Evolutionary conservation across 2,888 invertebrate species (phyloP).

Genomic region (Drosophila aldrichi): DNA sequence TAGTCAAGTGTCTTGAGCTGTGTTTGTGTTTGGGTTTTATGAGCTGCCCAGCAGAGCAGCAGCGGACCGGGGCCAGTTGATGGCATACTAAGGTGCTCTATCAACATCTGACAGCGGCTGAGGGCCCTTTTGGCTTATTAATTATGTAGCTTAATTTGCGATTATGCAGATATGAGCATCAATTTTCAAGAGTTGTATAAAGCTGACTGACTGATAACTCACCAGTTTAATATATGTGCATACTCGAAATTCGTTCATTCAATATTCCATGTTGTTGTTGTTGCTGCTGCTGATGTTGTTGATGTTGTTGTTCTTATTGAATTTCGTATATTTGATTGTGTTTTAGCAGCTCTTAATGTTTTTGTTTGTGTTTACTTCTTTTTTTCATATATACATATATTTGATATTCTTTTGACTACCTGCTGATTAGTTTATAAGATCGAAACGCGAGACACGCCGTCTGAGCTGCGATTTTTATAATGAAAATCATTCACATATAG

Average conservation of each 20-base stretch:
- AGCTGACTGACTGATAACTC: slow-evolving; percentile 66
- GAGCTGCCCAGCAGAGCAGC: slow-evolving; percentile 14
- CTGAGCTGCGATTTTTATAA: slow-evolving; percentile 37
- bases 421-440: slow-evolving; percentile 42
- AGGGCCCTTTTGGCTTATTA: slow-evolving; percentile 64
- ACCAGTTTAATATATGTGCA: slow-evolving; percentile 76
- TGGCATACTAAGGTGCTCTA: slow-evolving; percentile 70
- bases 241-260: slow-evolving; percentile 64
- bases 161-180: slow-evolving; percentile 78
- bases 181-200: slow-evolving; percentile 59
- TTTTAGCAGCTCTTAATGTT: slow-evolving; percentile 48
- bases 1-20: slow-evolving; percentile 9
- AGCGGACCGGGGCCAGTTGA: slow-evolving; percentile 33
- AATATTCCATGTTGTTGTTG: slow-evolving; percentile 65
- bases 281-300: slow-evolving; percentile 5
- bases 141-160: slow-evolving; percentile 80
- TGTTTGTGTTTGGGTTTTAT: slow-evolving; percentile 1
- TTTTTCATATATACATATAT: slow-evolving; percentile 1
- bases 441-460: slow-evolving; percentile 66
- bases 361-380: slow-evolving; percentile 16
- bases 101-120: slow-evolving; percentile 62
- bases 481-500: background rate
- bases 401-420: slow-evolving; percentile 19
- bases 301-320: slow-evolving; percentile 10
- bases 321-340: slow-evolving; percentile 19